Conservation (phyloP, 1,140 invertebrate species). For the Manduca sexta region DNA sequence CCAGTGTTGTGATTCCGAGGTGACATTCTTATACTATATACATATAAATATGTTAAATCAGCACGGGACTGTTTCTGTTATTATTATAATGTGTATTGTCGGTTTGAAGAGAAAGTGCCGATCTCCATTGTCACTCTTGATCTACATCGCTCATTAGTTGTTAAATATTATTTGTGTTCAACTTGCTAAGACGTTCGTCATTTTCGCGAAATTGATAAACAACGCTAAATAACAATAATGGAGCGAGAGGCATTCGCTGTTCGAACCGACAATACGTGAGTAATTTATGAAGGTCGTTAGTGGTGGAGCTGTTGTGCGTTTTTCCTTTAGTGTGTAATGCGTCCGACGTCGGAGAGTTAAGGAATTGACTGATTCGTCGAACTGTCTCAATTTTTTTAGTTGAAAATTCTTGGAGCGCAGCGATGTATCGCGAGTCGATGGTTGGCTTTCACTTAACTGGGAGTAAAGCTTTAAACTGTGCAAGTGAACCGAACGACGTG, state of each 20-base stretch:
- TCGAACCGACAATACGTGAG: too few species aligned
- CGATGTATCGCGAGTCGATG: constrained; percentile 13
- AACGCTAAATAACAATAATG: too few species aligned
- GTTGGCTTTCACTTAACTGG: constrained; percentile 3
- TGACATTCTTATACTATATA: constrained; percentile 29
- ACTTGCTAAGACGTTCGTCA: too few species aligned
- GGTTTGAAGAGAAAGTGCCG: too few species aligned
- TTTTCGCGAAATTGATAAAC: too few species aligned
- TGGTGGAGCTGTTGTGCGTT: constrained; percentile 30
- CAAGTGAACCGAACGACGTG: constrained; percentile 13
- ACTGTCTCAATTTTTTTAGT: constrained; percentile 44
- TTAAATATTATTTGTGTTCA: too few species aligned
- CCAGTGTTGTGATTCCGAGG: constrained; percentile 57
- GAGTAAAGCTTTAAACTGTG: too few species aligned
- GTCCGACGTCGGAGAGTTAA: constrained; percentile 14
- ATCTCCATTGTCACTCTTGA: too few species aligned
- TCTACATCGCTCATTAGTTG: too few species aligned
- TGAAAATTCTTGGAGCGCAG: constrained; percentile 17
- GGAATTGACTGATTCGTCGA: constrained; percentile 44
- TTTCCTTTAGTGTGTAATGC: constrained; percentile 22
- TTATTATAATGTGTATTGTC: constrained; percentile 14
- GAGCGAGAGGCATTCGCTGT: not conserved
- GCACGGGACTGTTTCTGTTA: constrained; percentile 29
- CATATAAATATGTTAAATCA: constrained; percentile 21
- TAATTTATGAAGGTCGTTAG: constrained; percentile 26